Base-by-base conservation (phyloP, 2,113 vertebrate genomes). In the Struthio camelus region DNA sequence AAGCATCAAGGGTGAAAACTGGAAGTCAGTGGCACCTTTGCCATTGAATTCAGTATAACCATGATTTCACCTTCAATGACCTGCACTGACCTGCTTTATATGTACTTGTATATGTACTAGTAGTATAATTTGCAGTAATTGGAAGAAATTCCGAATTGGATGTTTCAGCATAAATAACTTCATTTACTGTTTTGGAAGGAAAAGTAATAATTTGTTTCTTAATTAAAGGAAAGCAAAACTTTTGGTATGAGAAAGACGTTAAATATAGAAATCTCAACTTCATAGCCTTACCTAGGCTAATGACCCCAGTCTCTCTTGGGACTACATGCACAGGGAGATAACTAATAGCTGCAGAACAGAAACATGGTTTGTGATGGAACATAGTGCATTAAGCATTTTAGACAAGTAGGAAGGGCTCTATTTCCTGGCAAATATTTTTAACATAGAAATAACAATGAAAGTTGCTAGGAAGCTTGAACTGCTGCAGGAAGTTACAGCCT, bases 321-420 rank as follows among this genome's bases (percentile, higher is more conserved):
- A 22, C n/a, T n/a, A 34, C n/a, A 23, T 44, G 19, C 38, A 42
- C 18, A 10, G 42, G 28, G 11, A n/a, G 2, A 0, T 44, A 9
- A 18, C 22, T 30, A 7, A 34, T 1, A 30, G 36, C 28, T 65
- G 32, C 28, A 7, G 16, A 28, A 14, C 30, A 28, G 28, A 22
- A 13, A 5, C 16, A 4, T 16, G 0, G 22, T 27, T 70, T 51
- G 23, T 9, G 9, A 27, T 32, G 17, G 17, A 6, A 9, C 14
- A 11, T 1, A 10, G 7, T 20, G 3, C 4, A 5, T 24, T 28
- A 5, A 38, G 42, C 9, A 1, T 4, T 6, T 46, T 19, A 2
- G 6, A 4, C 12, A 15, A 24, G 15, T 10, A 22, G 48, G 20
- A 32, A 50, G 15, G 24, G 25, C 32, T 36, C 30, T 32, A 1